Conservation (phyloP, 1,140 invertebrate species). For the Leptinotarsa defecta region DNA sequence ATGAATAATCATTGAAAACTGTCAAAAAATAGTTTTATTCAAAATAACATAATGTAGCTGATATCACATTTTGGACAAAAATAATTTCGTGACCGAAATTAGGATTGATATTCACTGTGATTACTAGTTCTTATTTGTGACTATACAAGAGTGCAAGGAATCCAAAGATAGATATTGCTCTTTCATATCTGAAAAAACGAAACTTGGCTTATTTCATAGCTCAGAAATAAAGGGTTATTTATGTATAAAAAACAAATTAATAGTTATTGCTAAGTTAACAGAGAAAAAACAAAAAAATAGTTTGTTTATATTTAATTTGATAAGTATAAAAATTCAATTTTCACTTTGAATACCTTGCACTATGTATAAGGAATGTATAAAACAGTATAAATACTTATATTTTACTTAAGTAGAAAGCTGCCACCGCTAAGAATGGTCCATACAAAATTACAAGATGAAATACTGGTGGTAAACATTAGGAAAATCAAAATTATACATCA, state of each 20-base stretch:
- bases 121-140: not conserved
- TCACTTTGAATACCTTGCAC: too few relatives aligned
- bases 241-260: too few relatives aligned
- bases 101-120: not conserved
- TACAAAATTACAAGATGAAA: not conserved
- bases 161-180: not conserved
- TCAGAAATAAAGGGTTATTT: too few relatives aligned
- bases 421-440: not conserved
- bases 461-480: not conserved
- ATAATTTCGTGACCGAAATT: not conserved
- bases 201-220: too few relatives aligned
- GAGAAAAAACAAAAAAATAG: too few relatives aligned
- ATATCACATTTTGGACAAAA: conserved; percentile 18
- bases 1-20: not conserved
- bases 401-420: not conserved
- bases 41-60: conserved; percentile 2
- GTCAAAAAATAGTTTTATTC: conserved; percentile 8
- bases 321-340: not conserved
- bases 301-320: not conserved
- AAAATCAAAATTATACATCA: not conserved
- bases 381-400: not conserved
- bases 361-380: too few relatives aligned
- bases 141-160: not conserved
- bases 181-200: not conserved
- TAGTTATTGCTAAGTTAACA: too few relatives aligned